Percentiles rank a stretch among this genome's conserved stretches.
phyloP scores from a whole-genome alignment of 2,888 invertebrate species.

The Octonoba sinensis region DNA sequence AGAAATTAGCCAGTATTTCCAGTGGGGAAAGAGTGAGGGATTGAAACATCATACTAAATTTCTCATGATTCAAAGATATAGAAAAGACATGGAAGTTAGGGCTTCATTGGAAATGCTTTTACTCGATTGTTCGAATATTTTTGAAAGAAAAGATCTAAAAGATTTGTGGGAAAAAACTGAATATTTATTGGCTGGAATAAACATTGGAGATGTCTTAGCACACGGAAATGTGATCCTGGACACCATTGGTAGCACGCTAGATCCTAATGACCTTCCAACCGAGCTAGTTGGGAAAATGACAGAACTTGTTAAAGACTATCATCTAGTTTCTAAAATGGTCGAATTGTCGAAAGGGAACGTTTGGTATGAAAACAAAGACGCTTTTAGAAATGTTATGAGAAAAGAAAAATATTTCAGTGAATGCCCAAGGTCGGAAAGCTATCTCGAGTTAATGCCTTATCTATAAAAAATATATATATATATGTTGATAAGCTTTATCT shows the following conservation, averaged over 20 bases:
- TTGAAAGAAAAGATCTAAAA: not conserved
- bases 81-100: not conserved
- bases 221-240: not conserved
- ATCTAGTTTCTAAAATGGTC: not conserved
- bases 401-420: too few species aligned
- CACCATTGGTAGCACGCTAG: not conserved
- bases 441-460: too few species aligned
- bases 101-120: conserved; percentile 8
- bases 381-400: too few species aligned
- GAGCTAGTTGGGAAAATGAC: not conserved
- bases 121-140: not conserved
- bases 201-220: not conserved
- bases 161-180: not conserved
- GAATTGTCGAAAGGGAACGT: not conserved
- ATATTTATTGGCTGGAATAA: not conserved
- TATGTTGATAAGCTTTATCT: too few species aligned
- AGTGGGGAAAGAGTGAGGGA: not conserved
- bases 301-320: not conserved
- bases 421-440: too few species aligned
- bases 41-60: conserved; percentile 4
- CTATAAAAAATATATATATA: too few species aligned
- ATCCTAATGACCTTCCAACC: not conserved
- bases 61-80: not conserved
- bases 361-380: too few species aligned
- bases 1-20: not conserved